Evolutionary conservation across 2,888 invertebrate species (phyloP), one percentile per base, ranked within the genome.

Genomic region (Tribolium freemani): DNA sequence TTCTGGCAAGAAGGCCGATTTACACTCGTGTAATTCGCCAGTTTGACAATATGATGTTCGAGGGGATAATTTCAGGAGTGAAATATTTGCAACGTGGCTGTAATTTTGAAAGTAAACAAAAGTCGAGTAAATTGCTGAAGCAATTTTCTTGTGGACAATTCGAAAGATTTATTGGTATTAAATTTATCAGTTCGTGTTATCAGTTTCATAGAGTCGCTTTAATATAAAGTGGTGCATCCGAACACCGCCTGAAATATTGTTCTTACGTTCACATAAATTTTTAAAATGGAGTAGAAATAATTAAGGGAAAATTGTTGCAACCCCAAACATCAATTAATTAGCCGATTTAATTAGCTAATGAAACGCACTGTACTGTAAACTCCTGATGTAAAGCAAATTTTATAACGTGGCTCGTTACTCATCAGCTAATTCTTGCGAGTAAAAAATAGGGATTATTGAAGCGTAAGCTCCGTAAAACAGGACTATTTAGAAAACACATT

Each of bases 111-210:
- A 71, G 21, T 53, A 60, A 38, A 38, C 38, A 38, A 38, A 38
- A 38, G 8, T 67, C 70, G 69, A 74, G 66, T 77, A 76, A 77
- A 78, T 78, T 76, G 75, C 75, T 75, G 74, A 76, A 76, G 78
- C 74, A 78, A 78, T 78, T 74, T 77, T 75, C 75, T 76, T 74
- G 71, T 74, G 73, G 75, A 72, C 71, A 71, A 74, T 72, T 72
- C 70, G 58, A 64, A 58, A 74, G 74, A 77, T 78, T 76, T 78
- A 77, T 78, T 60, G 75, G 72, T 71, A 76, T 69, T 73, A 72
- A 78, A 76, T 64, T 60, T 57, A 45, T 68, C 44, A 50, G 66
- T 53, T 71, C 57, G 31, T 61, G 46, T 61, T 61, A 61, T 31
- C 38, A 56, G 57, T 30, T 67, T 57, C 50, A 61, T 31, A 48